Conservation (phyloP, 2,888 invertebrate species). For the Arctia plantaginis region DNA sequence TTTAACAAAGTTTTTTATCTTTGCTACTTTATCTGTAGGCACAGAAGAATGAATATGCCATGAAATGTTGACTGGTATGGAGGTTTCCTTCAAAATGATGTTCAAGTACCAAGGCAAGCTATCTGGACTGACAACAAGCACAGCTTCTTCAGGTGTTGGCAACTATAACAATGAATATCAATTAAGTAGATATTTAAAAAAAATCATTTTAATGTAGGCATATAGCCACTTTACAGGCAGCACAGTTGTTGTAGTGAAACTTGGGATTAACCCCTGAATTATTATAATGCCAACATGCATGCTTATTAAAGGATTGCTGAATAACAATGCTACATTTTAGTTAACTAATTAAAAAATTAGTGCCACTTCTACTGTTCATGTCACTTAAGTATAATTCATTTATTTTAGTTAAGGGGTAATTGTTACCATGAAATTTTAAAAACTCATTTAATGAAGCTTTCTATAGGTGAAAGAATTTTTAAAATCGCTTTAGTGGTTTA, state of each 20-base stretch:
- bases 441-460: no score
- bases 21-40: slow-evolving; percentile 70
- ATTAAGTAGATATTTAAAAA: background rate
- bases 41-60: slow-evolving; percentile 89
- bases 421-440: no score
- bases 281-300: background rate
- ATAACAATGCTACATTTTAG: background rate
- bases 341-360: background rate
- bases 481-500: no score
- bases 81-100: slow-evolving; percentile 86
- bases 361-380: no score
- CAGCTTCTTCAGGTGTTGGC: slow-evolving; percentile 84
- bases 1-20: slow-evolving; percentile 72
- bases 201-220: no score
- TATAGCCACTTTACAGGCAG: background rate
- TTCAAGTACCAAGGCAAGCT: slow-evolving; percentile 89
- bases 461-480: no score
- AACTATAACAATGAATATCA: slow-evolving; percentile 68
- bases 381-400: no score
- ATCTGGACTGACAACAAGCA: slow-evolving; percentile 88
- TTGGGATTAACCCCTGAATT: background rate
- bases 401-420: no score
- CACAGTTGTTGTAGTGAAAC: background rate
- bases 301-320: background rate
- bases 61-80: slow-evolving; percentile 81